A percentile compares a stretch with the other conserved stretches of the same genome.
Evolutionary conservation across 2,797 vertebrate species (phyloP).

Genomic region (Crenuchus spilurus): DNA sequence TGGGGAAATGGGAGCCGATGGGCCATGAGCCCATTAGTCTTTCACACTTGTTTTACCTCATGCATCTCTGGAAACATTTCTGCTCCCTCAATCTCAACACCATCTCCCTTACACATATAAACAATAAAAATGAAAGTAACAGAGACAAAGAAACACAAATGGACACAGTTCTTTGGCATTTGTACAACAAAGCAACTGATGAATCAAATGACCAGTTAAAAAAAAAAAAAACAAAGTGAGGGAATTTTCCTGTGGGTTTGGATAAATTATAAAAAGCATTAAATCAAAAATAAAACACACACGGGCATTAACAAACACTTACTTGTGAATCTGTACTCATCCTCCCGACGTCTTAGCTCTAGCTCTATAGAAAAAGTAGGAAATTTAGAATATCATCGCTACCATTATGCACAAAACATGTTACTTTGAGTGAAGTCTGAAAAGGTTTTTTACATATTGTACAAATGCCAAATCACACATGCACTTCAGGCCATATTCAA

Average conservation of each 20-base stretch:
- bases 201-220: slow-evolving; percentile 15
- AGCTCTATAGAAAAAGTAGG: slow-evolving; percentile 87
- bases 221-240: neutral
- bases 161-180: slow-evolving; percentile 51
- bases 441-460: slow-evolving; percentile 39
- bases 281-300: slow-evolving; percentile 55
- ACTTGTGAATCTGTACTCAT: slow-evolving; percentile 95
- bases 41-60: neutral
- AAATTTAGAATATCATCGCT: slow-evolving; percentile 61
- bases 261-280: slow-evolving; percentile 24
- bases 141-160: neutral
- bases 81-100: no score
- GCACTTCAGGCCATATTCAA: neutral
- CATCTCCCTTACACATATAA: neutral
- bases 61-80: neutral
- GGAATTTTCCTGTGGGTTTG: neutral
- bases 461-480: slow-evolving; percentile 61
- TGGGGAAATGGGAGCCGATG: neutral
- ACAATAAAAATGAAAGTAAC: neutral
- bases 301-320: slow-evolving; percentile 71
- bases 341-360: slow-evolving; percentile 92
- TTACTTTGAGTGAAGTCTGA: neutral
- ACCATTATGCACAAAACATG: slow-evolving; percentile 8
- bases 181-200: slow-evolving; percentile 49
- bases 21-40: neutral